Evolutionary conservation across 2,797 vertebrate species (phyloP), one percentile per base, ranked within the genome.

Genomic region (Mastacembelus armatus): DNA sequence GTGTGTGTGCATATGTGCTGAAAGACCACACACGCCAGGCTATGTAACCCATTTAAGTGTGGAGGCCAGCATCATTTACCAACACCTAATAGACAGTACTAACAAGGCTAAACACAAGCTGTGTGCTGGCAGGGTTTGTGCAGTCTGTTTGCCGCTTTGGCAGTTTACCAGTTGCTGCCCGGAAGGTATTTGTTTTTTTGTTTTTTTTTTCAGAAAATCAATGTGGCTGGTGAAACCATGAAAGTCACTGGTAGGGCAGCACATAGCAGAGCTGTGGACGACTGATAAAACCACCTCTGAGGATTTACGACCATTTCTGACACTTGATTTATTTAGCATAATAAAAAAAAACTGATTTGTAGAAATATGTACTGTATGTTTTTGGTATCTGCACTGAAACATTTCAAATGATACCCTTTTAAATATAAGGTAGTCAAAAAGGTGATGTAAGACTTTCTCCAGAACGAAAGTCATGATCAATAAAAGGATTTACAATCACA

Each of bases 181-280:
- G 19, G 52, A 57, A 54, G 51, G 36, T 24, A 11, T 74, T 75
- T 66, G 55, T 39, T 66, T 50, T 15, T 30, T 30, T 29, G 4
- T 24, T 16, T 51, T 50, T 6, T 26, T 10, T 50, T 35, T 44
- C 61, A 59, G 47, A 64, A 76, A 79, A 74, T 72, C 57, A 47
- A 52, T 79, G 45, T 70, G 10, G 12, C 24, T 8, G 24, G 11
- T 19, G 54, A 59, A 62, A 30, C 29, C 1, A 11, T 59, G 8
- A 65, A 42, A 54, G 55, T 57, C 60, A 38, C 7, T 5, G 3
- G 4, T 4, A 12, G 11, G 43, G 30, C 49, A 19, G 32, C 18
- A 18, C 30, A 45, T 36, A 21, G n/a, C 33, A 18, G 24, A 64
- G 52, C 24, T 1, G 39, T 24, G 30, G 21, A 30, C 44, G 12